Conservation (phyloP, 2,113 vertebrate genomes). For the Phycodurus eques region DNA sequence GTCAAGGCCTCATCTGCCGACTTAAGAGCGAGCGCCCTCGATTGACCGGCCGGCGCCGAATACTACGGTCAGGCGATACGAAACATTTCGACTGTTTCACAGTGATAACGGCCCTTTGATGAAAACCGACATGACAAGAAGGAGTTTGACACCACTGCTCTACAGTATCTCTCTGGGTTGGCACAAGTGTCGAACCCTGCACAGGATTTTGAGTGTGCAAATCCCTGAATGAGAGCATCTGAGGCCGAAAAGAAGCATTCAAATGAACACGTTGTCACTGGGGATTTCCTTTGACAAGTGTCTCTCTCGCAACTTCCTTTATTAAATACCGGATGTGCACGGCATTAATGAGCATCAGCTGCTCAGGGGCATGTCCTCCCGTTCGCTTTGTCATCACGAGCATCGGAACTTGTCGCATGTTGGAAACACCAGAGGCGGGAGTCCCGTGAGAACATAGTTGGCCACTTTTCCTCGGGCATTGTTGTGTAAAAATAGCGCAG, state of each 20-base stretch:
- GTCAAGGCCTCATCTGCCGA: too few species aligned
- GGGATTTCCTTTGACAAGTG: constrained; percentile 32
- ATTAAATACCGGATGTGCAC: constrained; percentile 9
- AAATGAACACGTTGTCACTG: constrained; percentile 12
- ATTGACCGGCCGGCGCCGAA: too few species aligned
- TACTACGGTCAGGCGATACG: too few species aligned
- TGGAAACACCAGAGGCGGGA: not conserved
- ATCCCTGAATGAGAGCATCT: not conserved
- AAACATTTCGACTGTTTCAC: too few species aligned
- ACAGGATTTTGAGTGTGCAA: not conserved
- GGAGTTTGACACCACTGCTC: too few species aligned
- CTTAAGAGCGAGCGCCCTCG: too few species aligned
- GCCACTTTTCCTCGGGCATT: constrained; percentile 16
- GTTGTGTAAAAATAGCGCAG: constrained; percentile 47
- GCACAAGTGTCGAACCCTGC: too few species aligned
- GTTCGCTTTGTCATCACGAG: not conserved
- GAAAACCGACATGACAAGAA: too few species aligned
- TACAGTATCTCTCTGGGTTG: too few species aligned
- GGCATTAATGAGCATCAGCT: not conserved
- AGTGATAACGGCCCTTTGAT: too few species aligned
- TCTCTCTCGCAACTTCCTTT: constrained; percentile 33
- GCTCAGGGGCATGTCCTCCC: not conserved
- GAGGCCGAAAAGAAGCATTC: not conserved
- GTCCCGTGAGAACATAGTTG: constrained; percentile 5
- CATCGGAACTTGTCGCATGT: not conserved